Conservation (phyloP, 2,113 vertebrate species). For the Baryphthengus martii region DNA sequence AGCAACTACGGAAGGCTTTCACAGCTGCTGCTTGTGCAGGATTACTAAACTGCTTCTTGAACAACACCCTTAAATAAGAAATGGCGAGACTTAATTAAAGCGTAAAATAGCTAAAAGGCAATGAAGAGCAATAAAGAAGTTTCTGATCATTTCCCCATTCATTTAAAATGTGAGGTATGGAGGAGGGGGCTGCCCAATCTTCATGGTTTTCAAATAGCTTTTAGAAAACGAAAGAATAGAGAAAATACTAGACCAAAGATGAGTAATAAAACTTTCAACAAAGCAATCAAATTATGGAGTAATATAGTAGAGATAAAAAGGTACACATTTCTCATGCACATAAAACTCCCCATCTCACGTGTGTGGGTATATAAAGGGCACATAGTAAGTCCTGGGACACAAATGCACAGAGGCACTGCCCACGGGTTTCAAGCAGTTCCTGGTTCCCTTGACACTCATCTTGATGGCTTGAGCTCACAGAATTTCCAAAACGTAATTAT, state of each 20-base stretch:
- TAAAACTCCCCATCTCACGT: neutral
- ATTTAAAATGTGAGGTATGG: neutral
- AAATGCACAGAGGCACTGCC: neutral
- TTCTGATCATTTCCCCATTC: neutral
- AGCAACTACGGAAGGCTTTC: neutral
- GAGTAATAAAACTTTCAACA: slow-evolving; percentile 7
- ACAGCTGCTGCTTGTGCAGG: neutral
- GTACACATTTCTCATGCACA: neutral
- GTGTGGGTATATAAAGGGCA: neutral
- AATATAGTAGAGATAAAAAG: neutral
- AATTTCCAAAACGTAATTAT: neutral
- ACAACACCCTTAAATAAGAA: slow-evolving; percentile 23
- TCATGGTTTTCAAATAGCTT: neutral
- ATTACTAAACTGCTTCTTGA: slow-evolving; percentile 12
- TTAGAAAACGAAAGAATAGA: neutral
- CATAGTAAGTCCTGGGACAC: neutral
- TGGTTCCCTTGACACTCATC: neutral
- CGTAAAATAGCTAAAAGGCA: slow-evolving; percentile 50
- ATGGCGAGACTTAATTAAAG: slow-evolving; percentile 55
- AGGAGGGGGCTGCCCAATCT: neutral
- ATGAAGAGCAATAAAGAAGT: slow-evolving; percentile 23
- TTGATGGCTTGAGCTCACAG: neutral
- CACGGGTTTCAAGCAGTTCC: neutral
- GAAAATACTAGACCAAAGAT: neutral
- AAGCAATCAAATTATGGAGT: neutral